phyloP scores from a whole-genome alignment of 1,140 invertebrate genomes.

The Bathynomus jamesi region DNA sequence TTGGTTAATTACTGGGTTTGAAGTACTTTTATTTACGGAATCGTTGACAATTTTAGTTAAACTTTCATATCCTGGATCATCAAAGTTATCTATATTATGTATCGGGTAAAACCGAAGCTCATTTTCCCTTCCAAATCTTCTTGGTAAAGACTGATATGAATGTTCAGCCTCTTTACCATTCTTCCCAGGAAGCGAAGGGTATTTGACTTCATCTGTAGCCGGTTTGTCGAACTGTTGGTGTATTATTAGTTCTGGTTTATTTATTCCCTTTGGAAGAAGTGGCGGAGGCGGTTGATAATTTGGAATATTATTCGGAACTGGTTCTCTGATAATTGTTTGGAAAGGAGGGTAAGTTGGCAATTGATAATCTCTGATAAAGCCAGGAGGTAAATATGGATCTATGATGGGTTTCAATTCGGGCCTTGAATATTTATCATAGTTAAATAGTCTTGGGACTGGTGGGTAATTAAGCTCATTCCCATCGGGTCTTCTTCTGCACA shows the following conservation, averaged over 20 bases:
- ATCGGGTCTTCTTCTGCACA: background rate
- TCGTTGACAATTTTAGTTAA: background rate
- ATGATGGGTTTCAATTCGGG: background rate
- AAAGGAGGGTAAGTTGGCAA: background rate
- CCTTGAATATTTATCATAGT: background rate
- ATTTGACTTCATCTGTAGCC: conserved; percentile 14
- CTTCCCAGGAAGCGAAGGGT: conserved; percentile 21
- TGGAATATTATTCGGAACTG: background rate
- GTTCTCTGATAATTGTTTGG: background rate
- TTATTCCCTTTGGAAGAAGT: background rate
- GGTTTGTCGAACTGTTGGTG: background rate
- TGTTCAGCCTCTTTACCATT: conserved; percentile 2
- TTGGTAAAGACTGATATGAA: background rate
- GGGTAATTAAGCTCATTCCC: background rate
- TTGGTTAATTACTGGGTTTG: background rate
- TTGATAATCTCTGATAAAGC: background rate
- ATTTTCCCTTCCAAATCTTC: background rate
- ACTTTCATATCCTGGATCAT: background rate
- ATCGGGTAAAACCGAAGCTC: background rate
- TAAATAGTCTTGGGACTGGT: background rate
- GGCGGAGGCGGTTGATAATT: background rate
- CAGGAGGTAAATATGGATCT: background rate
- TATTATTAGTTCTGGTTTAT: background rate
- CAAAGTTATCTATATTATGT: background rate
- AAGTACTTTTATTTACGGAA: background rate